Evolutionary conservation across 2,797 vertebrate genomes (phyloP), one percentile per base, ranked within the genome.

Genomic region (Balearica regulorum): DNA sequence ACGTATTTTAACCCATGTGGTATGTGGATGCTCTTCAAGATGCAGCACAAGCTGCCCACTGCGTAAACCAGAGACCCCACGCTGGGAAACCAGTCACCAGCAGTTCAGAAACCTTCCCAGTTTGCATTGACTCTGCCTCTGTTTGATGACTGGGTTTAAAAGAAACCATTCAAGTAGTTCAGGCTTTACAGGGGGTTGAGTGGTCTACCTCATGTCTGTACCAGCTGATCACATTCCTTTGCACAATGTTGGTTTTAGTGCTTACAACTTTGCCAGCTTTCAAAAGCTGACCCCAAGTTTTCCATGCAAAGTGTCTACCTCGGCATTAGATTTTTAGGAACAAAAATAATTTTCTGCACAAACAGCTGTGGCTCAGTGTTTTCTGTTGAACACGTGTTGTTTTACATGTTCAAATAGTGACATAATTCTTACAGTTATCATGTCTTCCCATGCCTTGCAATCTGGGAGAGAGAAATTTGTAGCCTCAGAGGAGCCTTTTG

Each of bases 21-120:
- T 69, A 33, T 0, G 0, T 14, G 20, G 25, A 29, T 24, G 29
- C 28, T 78, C n/a, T n/a, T n/a, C n/a, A n/a, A n/a, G n/a, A n/a
- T n/a, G 15, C 51, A 48, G n/a, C 17, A 4, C 41, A 33, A 31
- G 21, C 35, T 60, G 19, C 46, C 20, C 16, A 2, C 2, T 6
- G 0, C 26, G 2, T 16, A 28, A 82, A 80, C 9, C 49, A 24
- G 39, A 55, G 26, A 33, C 16, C 17, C 14, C 7, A 1, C 0
- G 0, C 71, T 33, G 53, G 39, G 6, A 55, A 73, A n/a, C 13
- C 26, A 31, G 13, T 31, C 62, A 37, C 44, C 18, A 13, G n/a
- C 46, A 10, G 21, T n/a, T 84, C 75, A 66, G 43, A 87, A 68
- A 76, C 51, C 65, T 55, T 76, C 55, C 19, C 25, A 4, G 2